A percentile compares a stretch with the other conserved stretches of the same genome.
Evolutionary conservation across 2,113 vertebrate genomes (phyloP).

Genomic region (Pardalotus punctatus): DNA sequence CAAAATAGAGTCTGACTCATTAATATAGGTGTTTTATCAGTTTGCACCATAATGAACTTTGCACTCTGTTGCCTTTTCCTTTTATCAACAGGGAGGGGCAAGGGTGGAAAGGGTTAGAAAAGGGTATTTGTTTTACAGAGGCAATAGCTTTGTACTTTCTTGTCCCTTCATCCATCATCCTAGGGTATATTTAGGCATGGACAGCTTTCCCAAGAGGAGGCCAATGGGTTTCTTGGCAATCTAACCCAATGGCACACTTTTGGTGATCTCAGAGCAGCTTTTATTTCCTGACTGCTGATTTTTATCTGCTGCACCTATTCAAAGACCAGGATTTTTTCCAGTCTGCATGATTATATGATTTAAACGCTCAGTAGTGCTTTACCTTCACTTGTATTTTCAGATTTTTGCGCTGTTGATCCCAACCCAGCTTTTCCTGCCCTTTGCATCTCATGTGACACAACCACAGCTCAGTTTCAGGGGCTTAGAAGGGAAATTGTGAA

Average conservation of each 20-base stretch:
- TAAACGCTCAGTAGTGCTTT: accelerated
- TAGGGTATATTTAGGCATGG: not conserved
- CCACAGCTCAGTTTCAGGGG: not conserved
- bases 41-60: not conserved
- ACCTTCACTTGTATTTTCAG: not conserved
- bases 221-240: not conserved
- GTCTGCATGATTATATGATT: not conserved
- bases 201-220: not conserved
- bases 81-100: not conserved
- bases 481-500: conserved; percentile 10
- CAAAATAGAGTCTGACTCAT: not conserved
- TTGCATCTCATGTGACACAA: conserved; percentile 18
- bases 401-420: not conserved
- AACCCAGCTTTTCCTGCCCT: not conserved
- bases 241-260: not conserved
- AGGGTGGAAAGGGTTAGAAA: not conserved
- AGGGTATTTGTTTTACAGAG: not conserved
- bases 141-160: not conserved
- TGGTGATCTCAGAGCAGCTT: not conserved
- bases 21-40: not conserved
- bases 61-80: not conserved
- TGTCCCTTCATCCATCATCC: not conserved
- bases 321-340: not conserved
- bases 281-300: not conserved
- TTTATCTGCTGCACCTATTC: not conserved